phyloP scores from a whole-genome alignment of 2,113 vertebrate species.

The Tapirus terrestris region DNA sequence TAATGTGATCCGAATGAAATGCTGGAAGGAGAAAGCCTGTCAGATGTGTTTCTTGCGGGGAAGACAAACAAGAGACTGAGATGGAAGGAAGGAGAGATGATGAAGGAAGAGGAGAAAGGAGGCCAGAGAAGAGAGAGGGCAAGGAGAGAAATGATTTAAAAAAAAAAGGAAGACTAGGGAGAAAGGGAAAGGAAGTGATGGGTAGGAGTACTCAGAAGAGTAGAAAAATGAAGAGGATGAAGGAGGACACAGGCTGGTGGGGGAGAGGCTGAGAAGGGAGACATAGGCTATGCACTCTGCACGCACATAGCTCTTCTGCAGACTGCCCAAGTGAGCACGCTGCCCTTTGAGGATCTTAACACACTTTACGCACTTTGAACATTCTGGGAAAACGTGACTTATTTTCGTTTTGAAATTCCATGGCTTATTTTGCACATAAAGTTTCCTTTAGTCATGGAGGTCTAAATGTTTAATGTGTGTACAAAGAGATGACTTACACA shows the following conservation, averaged over 20 bases:
- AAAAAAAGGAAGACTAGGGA: neutral
- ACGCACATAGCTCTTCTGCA: neutral
- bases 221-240: neutral
- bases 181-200: neutral
- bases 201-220: accelerated
- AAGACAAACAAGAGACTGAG: neutral
- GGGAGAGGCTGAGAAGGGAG: no score
- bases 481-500: neutral
- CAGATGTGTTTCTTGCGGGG: neutral
- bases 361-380: neutral
- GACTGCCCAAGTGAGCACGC: neutral
- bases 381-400: neutral
- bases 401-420: neutral
- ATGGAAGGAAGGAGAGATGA: neutral
- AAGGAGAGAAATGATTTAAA: neutral
- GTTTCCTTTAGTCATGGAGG: neutral
- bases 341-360: neutral
- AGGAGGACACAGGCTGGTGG: neutral
- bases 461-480: neutral
- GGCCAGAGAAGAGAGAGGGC: accelerated
- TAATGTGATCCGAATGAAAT: neutral
- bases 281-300: neutral
- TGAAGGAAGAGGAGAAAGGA: neutral
- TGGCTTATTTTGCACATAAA: neutral
- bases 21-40: neutral